Evolutionary conservation across 2,113 vertebrate genomes (phyloP), one percentile per base, ranked within the genome.

Genomic region (Callospermophilus lateralis): DNA sequence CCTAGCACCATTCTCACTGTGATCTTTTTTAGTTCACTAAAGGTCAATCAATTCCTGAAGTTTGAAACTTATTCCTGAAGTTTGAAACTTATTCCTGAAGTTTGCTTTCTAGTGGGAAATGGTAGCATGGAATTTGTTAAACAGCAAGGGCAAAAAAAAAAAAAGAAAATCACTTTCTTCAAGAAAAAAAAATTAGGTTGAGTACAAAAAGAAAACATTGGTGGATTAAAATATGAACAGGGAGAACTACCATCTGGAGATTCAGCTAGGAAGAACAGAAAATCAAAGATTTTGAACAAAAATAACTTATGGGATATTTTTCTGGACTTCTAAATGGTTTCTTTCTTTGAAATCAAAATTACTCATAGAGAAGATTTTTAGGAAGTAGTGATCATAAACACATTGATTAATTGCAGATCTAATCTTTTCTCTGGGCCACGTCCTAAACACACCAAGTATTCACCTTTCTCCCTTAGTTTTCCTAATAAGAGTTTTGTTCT

Each of bases 401-500:
- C 4, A 55, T 37, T 20, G 20, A 53, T 93, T 58, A 70, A n/a
- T 37, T 8, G 6, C 8, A n/a, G 26, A 8, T 48, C 10, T 87
- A 7, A 26, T 37, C 22, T 61, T 58, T 58, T 9, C 7, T 20
- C 8, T 39, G 13, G 1, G 10, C 6, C 17, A 53, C 0, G 1
- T 24, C 5, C 15, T 42, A 72, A 70, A 70, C 10, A 58, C 3
- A 55, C 15, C 12, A 85, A 9, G n/a, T 8, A 51, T 65, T 53
- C 34, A 11, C 8, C 34, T 8, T 16, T 12, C 1, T 53, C 17
- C 32, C 3, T 77, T 42, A 22, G 24, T 48, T 84, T 83, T 73
- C 10, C 55, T 37, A 6, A 26, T n/a, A 73, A 37, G 13, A 61
- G 0, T n/a, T 0, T 48, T 48, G 15, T 6, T 48, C 11, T 45